A percentile compares a stretch with the other conserved stretches of the same genome.
These are phyloP conservation scores for Odocoileus virginianus DNA, from an alignment of 2,113 vertebrate genomes.

Conservation along the genomic window DNA sequence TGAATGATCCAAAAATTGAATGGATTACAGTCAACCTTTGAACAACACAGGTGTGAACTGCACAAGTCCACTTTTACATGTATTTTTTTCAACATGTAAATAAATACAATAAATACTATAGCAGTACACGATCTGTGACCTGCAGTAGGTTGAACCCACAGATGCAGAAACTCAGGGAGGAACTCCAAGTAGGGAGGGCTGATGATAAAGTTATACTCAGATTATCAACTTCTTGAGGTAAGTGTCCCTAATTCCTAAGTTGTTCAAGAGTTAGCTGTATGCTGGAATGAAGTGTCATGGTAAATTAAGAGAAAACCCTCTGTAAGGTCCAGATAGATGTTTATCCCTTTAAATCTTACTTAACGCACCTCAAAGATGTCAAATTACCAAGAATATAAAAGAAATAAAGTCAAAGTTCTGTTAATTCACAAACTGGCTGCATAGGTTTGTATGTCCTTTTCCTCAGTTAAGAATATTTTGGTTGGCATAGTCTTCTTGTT, in stretches of 20 bases:
- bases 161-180: neutral
- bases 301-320: neutral
- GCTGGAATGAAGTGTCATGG: neutral
- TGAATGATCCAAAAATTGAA: neutral
- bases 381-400: neutral
- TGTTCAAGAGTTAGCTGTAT: neutral
- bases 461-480: neutral
- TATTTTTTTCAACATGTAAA: neutral
- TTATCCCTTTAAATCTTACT: neutral
- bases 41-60: neutral
- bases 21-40: neutral
- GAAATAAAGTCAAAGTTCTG: neutral
- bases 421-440: neutral
- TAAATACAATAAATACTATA: neutral
- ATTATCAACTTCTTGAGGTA: neutral
- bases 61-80: neutral
- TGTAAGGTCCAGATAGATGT: neutral
- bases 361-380: neutral
- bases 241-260: neutral
- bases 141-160: neutral
- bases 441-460: neutral
- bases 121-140: neutral
- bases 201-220: neutral
- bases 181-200: neutral
- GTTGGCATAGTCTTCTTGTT: neutral